Evolutionary conservation across 2,113 vertebrate species (phyloP), one percentile per base, ranked within the genome.

Genomic region (Pseudonaja textilis): DNA sequence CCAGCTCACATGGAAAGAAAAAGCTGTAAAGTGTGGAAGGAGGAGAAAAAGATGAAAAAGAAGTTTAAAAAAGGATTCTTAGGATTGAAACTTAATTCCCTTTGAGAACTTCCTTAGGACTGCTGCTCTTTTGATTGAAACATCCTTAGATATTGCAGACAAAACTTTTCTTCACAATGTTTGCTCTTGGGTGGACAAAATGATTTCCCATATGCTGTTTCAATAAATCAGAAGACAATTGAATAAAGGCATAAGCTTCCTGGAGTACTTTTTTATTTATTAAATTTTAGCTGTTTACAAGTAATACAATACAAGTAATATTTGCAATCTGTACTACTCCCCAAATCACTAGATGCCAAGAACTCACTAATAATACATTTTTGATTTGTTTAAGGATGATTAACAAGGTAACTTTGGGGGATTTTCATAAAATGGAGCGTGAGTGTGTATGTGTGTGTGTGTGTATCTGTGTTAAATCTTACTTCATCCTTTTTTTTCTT

Each of bases 161-260:
- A 0, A 55, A 90, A 2, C 26, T 20, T 5, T 0, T 56, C 54
- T 90, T 50, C 14, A 59, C 14, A 20, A 54, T n/a, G 20, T n/a
- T 91, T 39, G 42, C 25, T 11, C 90, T 3, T 50, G 52, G 61
- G n/a, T 90, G 0, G 0, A 0, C 90, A 0, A 0, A 0, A 91
- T 93, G 86, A 64, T 88, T 0, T 25, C 64, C 0, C 0, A 11
- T 92, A 34, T 5, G 5, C 11, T 50, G 45, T 94, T 93, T 90
- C 57, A 87, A 11, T 47, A 88, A 93, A n/a, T 29, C 55, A 4
- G 74, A 25, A 25, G 50, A 61, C 0, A 25, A 6, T 0, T 3
- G 5, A 0, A 86, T 4, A 92, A 88, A 91, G 3, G 0, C 1
- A 50, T 6, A 92, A 14, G 45, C 3, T 55, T 3, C 5, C 22